Percentiles rank a stretch among this genome's conserved stretches.
Evolutionary conservation across 2,888 invertebrate genomes (phyloP).

Genomic region (Drosophila phalerata): DNA sequence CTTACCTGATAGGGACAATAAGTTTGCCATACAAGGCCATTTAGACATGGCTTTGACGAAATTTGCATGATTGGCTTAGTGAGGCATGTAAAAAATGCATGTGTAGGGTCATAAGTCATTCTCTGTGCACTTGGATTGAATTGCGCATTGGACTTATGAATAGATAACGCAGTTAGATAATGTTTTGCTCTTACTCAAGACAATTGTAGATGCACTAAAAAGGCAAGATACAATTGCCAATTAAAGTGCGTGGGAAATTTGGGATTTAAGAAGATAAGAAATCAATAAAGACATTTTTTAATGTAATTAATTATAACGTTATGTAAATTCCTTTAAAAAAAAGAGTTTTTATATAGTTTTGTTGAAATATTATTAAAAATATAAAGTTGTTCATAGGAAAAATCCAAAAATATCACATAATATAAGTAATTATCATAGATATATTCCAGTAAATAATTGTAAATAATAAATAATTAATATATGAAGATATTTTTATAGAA

Average conservation of each 20-base stretch:
- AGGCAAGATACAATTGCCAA: constrained; percentile 7
- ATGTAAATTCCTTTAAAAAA: background rate
- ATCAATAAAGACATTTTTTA: too few species aligned
- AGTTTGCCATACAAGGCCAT: constrained; percentile 68
- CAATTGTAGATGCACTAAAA: background rate
- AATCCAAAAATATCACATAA: too few species aligned
- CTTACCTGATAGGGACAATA: constrained; percentile 66
- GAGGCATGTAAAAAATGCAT: constrained; percentile 48
- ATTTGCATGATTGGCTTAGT: constrained; percentile 59
- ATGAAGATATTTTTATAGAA: too few species aligned
- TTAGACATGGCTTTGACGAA: constrained; percentile 57
- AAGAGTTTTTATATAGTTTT: background rate
- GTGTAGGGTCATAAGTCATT: constrained; percentile 60
- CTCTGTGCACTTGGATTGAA: constrained; percentile 27
- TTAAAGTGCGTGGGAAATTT: constrained; percentile 20
- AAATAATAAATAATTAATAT: too few species aligned
- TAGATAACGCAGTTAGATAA: constrained; percentile 36
- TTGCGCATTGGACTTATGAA: constrained; percentile 37
- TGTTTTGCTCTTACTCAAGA: background rate
- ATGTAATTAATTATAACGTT: background rate
- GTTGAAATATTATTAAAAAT: background rate
- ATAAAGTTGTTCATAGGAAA: too few species aligned
- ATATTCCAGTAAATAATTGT: too few species aligned
- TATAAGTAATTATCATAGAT: too few species aligned
- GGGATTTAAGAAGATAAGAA: background rate